Evolutionary conservation across 2,797 vertebrate genomes (phyloP).

Genomic region (Lithobates sylvaticus): DNA sequence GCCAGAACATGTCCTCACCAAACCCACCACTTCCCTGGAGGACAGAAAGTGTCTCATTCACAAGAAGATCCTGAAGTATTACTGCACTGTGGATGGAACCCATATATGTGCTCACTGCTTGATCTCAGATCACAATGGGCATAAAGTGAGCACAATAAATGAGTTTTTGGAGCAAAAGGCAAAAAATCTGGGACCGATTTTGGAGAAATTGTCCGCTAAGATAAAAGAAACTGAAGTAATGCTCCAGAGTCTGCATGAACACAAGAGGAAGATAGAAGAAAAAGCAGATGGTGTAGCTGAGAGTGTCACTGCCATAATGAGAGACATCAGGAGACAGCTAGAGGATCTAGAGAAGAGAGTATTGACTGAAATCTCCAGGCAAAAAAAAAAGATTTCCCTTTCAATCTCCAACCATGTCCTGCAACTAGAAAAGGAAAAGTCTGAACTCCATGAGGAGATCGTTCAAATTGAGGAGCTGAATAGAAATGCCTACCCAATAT

Average conservation of each 20-base stretch:
- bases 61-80: conserved; percentile 12
- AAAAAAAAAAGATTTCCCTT: neutral
- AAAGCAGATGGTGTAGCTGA: neutral
- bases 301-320: neutral
- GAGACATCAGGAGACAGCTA: neutral
- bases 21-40: neutral
- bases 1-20: neutral
- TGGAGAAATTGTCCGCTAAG: neutral
- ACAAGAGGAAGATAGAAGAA: neutral
- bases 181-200: neutral
- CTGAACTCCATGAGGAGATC: neutral
- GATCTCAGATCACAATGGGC: neutral
- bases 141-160: neutral
- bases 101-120: neutral
- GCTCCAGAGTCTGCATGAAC: neutral
- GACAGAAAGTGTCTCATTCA: conserved; percentile 3
- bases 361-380: neutral
- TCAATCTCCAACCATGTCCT: neutral
- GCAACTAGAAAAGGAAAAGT: neutral
- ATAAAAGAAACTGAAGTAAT: neutral
- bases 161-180: neutral
- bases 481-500: neutral
- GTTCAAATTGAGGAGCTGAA: neutral
- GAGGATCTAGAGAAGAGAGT: neutral
- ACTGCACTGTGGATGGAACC: neutral